A percentile compares a stretch with the other conserved stretches of the same genome.
Conservation (phyloP, 2,888 invertebrate genomes). For the Deladenus siricidicola region DNA sequence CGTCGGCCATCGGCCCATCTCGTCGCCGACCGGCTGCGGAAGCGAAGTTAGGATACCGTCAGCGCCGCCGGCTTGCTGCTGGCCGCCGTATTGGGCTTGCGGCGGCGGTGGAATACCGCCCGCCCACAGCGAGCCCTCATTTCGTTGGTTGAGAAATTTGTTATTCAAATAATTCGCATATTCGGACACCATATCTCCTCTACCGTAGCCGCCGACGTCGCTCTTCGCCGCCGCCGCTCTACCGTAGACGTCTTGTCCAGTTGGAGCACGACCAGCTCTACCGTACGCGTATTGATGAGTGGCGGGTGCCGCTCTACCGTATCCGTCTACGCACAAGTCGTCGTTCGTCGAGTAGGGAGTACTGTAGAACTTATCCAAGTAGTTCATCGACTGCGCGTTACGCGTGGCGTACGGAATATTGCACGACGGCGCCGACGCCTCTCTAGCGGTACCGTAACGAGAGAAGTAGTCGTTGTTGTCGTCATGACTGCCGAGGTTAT, state of each 20-base stretch:
- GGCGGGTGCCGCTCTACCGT: not conserved
- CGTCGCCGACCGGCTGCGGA: no score
- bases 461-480: not conserved
- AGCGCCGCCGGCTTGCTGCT: no score
- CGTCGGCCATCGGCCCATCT: no score
- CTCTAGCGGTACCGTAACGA: no score
- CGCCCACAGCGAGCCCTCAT: not conserved
- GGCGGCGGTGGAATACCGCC: not conserved
- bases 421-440: not conserved
- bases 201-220: not conserved
- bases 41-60: no score
- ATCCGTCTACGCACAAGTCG: not conserved
- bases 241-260: not conserved
- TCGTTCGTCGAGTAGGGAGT: slow-evolving; percentile 1
- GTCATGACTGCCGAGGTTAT: not conserved
- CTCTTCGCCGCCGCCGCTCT: not conserved
- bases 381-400: not conserved
- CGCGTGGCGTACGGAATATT: not conserved
- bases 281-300: not conserved
- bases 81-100: not conserved
- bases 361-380: no score
- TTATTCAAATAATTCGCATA: slow-evolving; percentile 52
- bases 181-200: slow-evolving; percentile 48
- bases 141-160: slow-evolving; percentile 32
- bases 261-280: not conserved